phyloP scores from a whole-genome alignment of 1,140 invertebrate species.

The Sycophila sp. region DNA sequence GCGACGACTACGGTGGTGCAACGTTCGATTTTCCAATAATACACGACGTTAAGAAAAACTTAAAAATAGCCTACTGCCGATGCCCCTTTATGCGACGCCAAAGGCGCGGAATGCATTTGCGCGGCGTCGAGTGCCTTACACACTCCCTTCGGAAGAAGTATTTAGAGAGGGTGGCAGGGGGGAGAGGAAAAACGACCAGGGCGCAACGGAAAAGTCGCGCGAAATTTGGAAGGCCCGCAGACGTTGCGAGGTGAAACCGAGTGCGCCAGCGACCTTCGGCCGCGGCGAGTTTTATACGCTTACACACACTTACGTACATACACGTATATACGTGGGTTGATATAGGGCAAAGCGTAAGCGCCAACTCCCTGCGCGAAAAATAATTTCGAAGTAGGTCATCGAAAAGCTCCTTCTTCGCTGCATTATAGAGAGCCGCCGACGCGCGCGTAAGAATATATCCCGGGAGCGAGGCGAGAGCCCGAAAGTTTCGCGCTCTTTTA shows the following conservation, averaged over 20 bases:
- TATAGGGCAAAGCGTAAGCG: neutral
- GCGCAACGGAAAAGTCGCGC: neutral
- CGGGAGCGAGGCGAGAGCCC: too few relatives aligned
- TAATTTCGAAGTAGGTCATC: constrained; percentile 37
- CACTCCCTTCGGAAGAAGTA: too few relatives aligned
- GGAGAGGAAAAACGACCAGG: neutral
- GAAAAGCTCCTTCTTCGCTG: constrained; percentile 25
- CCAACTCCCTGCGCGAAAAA: constrained; percentile 13
- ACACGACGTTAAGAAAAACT: neutral
- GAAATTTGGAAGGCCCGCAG: neutral
- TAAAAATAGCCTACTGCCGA: constrained; percentile 4
- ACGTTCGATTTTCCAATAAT: constrained; percentile 28
- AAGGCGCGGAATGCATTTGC: neutral
- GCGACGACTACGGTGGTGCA: neutral
- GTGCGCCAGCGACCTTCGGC: neutral
- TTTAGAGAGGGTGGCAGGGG: too few relatives aligned
- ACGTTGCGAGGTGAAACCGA: neutral
- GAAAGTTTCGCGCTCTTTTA: constrained; percentile 4
- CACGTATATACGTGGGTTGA: too few relatives aligned
- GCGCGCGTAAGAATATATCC: constrained; percentile 24
- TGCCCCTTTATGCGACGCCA: neutral
- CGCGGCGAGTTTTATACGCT: neutral
- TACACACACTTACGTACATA: too few relatives aligned
- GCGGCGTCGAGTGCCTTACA: too few relatives aligned
- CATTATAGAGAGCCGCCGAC: constrained; percentile 15